Base-by-base conservation (phyloP, 2,888 invertebrate species). In the Hemicrepidius hirtus region DNA sequence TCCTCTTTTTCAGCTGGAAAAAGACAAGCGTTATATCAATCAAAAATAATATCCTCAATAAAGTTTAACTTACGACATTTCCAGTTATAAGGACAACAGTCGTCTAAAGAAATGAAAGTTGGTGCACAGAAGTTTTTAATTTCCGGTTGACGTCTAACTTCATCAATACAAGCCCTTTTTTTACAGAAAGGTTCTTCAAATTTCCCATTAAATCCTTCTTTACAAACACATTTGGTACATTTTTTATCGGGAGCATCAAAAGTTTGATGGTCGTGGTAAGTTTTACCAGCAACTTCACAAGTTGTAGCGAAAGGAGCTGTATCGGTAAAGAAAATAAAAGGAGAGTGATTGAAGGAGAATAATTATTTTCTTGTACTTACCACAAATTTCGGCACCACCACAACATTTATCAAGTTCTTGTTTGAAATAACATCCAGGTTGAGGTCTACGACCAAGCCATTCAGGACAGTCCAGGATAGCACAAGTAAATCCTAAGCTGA, bases 401-500 rank as follows among this genome's bases (percentile, higher is more conserved):
- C 78, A 78, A 46, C 78, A 74, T 65, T 72, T 35, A 32, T 64
- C 64, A 13, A 68, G 32, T 37, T 74, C 46, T 20, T 74, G 72
- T 44, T 62, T 68, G 12, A 28, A 49, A 20, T 53, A 32, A 63
- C 71, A 68, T 0, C 41, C 60, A 0, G 50, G 37, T 35, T 41
- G 41, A 6, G 49, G 69, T 12, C 49, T 18, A n/a, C 18, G 13
- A 9, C 73, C 74, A 0, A 75, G 32, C 68, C 72, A 76, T 72
- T 78, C 77, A 16, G 77, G 78, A 64, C 78, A 82, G 21, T 81
- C 80, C 37, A 81, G 57, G 18, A 76, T 44, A 7, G 80, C 80
- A 70, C 82, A 82, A 0, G 16, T 57, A 55, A 82, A 79, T n/a
- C 46, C 63, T 7, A 67, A 4, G 10, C 68, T 72, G 50, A 49